Conservation (phyloP, 2,113 vertebrate genomes). For the Chrysemys picta region DNA sequence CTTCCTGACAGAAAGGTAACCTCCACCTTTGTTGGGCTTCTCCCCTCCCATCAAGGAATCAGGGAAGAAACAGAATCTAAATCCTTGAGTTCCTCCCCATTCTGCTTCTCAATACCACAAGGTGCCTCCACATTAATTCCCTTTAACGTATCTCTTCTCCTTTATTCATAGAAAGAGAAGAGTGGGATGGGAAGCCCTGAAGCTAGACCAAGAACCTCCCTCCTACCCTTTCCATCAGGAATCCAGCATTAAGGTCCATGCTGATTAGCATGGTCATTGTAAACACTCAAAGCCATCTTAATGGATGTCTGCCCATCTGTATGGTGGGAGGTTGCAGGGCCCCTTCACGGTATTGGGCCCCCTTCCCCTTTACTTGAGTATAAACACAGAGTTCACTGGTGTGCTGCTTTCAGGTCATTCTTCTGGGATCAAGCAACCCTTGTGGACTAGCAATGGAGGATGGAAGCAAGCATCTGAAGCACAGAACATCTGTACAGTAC, state of each 20-base stretch:
- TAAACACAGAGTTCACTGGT: background rate
- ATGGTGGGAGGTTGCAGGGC: background rate
- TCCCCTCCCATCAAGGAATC: conserved; percentile 21
- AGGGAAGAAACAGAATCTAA: conserved; percentile 49
- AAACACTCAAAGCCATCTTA: background rate
- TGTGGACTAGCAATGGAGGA: background rate
- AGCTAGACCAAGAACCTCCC: background rate
- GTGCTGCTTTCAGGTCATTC: background rate
- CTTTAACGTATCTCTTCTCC: background rate
- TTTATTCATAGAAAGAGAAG: background rate
- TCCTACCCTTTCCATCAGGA: background rate
- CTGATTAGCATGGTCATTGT: background rate
- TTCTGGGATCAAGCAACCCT: background rate
- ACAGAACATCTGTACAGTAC: background rate
- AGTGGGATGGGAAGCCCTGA: background rate
- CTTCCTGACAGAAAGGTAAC: fast-evolving
- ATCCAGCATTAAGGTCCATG: background rate
- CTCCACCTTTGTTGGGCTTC: background rate
- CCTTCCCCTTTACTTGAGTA: background rate
- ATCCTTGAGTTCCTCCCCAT: conserved; percentile 44
- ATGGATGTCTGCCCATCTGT: background rate
- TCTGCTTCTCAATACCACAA: fast-evolving
- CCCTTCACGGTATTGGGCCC: background rate
- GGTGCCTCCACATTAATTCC: background rate
- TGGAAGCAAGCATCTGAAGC: background rate